Percentiles rank a stretch among this genome's conserved stretches.
These are phyloP conservation scores for Lepilemur ruficaudatus DNA, from an alignment of 2,797 vertebrate species.

Conservation along the genomic window DNA sequence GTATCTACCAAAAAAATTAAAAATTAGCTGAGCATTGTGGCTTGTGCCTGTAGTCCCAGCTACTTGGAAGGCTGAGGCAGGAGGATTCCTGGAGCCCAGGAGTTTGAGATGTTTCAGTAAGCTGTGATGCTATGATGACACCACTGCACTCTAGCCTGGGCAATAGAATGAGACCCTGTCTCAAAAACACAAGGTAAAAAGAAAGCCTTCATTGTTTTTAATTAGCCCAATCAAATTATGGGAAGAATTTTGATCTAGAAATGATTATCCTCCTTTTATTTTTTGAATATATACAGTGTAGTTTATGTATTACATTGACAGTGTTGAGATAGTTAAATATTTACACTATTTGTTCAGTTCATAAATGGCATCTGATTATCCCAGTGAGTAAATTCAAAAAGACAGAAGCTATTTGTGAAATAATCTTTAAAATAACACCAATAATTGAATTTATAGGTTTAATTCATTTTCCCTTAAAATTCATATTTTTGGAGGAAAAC, in stretches of 20 bases:
- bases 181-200: background rate
- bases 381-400: constrained; percentile 3
- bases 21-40: background rate
- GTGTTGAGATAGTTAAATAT: background rate
- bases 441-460: constrained; percentile 15
- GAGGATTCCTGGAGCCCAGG: background rate
- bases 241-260: background rate
- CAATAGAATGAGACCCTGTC: background rate
- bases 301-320: background rate
- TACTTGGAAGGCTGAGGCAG: background rate
- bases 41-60: background rate
- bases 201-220: background rate
- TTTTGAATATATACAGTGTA: background rate
- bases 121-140: background rate
- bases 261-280: constrained; percentile 7
- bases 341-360: background rate
- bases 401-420: constrained; percentile 5
- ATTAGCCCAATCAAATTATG: background rate
- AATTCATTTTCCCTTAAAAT: constrained; percentile 42
- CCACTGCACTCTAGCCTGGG: background rate
- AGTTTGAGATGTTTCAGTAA: background rate
- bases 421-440: constrained; percentile 31
- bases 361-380: constrained; percentile 46
- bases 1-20: background rate
- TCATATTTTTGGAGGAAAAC: background rate